A percentile compares a stretch with the other conserved stretches of the same genome.
phyloP scores from a whole-genome alignment of 2,888 invertebrate genomes.

The Cephus rjabovi region DNA sequence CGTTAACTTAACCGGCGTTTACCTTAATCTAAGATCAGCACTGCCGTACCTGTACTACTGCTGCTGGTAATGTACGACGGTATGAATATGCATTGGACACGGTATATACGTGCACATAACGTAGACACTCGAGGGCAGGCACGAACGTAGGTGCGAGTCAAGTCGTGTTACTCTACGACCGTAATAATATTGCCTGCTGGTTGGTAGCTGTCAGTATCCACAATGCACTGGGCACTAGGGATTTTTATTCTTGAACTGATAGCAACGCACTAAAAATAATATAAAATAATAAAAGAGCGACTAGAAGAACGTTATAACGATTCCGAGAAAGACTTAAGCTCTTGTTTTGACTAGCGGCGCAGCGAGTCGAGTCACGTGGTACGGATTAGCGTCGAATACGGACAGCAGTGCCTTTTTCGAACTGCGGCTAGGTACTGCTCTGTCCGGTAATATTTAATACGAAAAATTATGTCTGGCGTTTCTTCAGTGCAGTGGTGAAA shows the following conservation, averaged over 20 bases:
- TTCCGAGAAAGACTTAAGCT: not conserved
- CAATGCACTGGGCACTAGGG: not conserved
- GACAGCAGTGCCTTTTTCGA: not conserved
- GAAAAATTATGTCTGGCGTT: not conserved
- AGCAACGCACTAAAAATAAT: not conserved
- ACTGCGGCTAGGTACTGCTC: not conserved
- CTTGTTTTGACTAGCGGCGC: not conserved
- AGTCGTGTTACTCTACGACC: not conserved
- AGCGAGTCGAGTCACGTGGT: not conserved
- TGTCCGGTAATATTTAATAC: not conserved
- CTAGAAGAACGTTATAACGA: not conserved
- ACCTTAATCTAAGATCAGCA: slow-evolving; percentile 67
- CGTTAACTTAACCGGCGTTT: slow-evolving; percentile 68
- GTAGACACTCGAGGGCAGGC: not conserved
- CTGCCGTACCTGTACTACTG: slow-evolving; percentile 45
- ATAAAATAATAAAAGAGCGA: not conserved
- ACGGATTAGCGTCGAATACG: not conserved
- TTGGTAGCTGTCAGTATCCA: not conserved
- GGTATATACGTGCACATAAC: slow-evolving; percentile 34
- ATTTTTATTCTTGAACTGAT: not conserved
- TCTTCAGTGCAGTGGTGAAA: not conserved
- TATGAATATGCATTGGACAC: slow-evolving; percentile 67
- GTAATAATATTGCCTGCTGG: not conserved
- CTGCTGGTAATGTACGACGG: slow-evolving; percentile 60
- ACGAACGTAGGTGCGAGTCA: not conserved